phyloP scores from a whole-genome alignment of 2,113 vertebrate genomes.

The Aphyosemion australe region DNA sequence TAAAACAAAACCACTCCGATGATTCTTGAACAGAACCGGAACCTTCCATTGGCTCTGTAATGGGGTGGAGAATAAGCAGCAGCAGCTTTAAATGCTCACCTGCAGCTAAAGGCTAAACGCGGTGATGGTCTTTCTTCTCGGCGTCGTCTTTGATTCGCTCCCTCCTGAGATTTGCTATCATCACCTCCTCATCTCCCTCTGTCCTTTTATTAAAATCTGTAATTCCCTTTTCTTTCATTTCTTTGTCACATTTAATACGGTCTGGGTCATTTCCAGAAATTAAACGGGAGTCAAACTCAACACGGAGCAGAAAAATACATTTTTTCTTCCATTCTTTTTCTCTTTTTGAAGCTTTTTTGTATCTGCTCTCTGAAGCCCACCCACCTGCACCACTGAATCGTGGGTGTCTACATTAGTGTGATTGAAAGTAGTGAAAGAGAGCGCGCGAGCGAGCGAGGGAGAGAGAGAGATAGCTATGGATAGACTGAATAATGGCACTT shows the following conservation, averaged over 20 bases:
- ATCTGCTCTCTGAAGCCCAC: conserved; percentile 16
- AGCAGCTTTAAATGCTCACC: conserved; percentile 31
- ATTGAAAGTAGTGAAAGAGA: conserved; percentile 19
- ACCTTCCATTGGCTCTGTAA: conserved; percentile 7
- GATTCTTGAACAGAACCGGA: conserved; percentile 30
- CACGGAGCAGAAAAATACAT: conserved; percentile 13
- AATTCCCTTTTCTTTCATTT: conserved; percentile 14
- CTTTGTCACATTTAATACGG: conserved; percentile 19
- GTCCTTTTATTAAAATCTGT: not conserved
- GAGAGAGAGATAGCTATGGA: conserved; percentile 1
- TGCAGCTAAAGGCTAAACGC: conserved; percentile 17
- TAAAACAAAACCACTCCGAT: conserved; percentile 20
- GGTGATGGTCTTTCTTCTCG: not conserved
- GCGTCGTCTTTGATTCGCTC: conserved; percentile 7
- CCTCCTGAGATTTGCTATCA: conserved; percentile 27
- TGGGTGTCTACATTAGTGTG: conserved; percentile 43
- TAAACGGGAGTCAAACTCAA: conserved; percentile 21
- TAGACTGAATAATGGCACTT: conserved; percentile 35
- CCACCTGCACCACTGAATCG: conserved; percentile 13
- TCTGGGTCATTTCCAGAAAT: conserved; percentile 23
- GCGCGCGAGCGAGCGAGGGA: not conserved
- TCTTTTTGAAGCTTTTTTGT: conserved; percentile 22
- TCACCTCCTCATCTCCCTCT: conserved; percentile 15
- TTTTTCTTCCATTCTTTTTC: conserved; percentile 19
- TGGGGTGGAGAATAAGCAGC: conserved; percentile 12